Evolutionary conservation across 2,113 vertebrate genomes (phyloP).

Genomic region (Bos taurus): DNA sequence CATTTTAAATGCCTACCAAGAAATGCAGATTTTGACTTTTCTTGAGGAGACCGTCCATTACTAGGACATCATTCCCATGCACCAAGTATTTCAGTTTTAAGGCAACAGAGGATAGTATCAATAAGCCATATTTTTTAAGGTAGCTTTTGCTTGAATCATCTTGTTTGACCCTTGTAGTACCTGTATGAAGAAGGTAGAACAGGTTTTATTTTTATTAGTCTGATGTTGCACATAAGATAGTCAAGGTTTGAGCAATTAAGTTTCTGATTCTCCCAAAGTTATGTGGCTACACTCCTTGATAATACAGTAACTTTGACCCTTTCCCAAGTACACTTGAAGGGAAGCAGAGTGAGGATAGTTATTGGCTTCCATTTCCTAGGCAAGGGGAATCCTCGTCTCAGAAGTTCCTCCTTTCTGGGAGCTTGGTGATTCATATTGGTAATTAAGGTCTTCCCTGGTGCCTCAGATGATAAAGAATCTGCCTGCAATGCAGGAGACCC

Average conservation of each 20-base stretch:
- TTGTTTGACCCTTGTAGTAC: background rate
- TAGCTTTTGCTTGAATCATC: background rate
- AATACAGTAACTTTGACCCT: background rate
- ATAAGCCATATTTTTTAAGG: background rate
- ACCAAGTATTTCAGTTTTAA: background rate
- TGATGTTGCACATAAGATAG: background rate
- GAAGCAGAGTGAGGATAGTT: background rate
- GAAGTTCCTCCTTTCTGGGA: background rate
- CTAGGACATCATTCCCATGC: background rate
- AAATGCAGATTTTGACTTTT: background rate
- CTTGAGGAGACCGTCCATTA: background rate
- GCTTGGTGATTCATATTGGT: background rate
- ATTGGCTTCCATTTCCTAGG: background rate
- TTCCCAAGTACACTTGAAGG: background rate
- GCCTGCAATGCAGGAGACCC: no score
- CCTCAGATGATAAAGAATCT: background rate
- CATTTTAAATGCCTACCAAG: background rate
- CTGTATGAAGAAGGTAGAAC: background rate
- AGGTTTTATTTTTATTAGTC: background rate
- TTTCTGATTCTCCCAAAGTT: background rate
- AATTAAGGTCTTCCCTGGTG: background rate
- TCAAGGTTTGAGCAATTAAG: background rate
- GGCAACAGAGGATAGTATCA: background rate
- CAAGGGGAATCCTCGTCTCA: background rate
- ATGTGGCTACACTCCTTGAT: background rate